Conservation (phyloP, 2,113 vertebrate species). For the Laterallus jamaicensis region DNA sequence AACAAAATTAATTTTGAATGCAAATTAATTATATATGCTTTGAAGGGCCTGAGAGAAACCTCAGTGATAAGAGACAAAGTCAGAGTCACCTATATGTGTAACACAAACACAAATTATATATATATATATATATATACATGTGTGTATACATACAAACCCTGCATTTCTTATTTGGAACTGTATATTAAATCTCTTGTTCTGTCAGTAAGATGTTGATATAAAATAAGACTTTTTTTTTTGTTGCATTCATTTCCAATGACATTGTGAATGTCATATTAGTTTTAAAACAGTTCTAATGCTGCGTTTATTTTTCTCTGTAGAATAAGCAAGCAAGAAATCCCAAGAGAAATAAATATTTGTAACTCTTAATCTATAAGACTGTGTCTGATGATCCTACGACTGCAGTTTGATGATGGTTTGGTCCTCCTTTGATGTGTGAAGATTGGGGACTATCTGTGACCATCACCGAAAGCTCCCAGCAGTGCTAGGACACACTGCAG, state of each 20-base stretch:
- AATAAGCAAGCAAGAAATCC: not conserved
- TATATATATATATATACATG: not conserved
- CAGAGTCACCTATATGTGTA: not conserved
- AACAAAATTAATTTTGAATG: not conserved
- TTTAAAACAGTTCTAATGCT: not conserved
- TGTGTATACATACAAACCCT: not conserved
- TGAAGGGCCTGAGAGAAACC: not conserved
- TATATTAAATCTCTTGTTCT: not conserved
- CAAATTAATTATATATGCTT: not conserved
- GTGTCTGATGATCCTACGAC: not conserved
- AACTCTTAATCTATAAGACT: not conserved
- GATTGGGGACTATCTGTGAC: not conserved
- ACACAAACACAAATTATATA: not conserved
- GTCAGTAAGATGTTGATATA: not conserved
- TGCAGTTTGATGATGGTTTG: not conserved
- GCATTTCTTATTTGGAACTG: not conserved
- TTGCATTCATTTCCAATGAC: not conserved
- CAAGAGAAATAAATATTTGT: not conserved
- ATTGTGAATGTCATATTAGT: not conserved
- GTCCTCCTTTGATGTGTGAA: not conserved
- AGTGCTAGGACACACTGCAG: fast-evolving
- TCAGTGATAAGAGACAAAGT: not conserved
- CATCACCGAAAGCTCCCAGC: not conserved
- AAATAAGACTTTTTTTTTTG: not conserved
- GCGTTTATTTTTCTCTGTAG: not conserved